Base-by-base conservation (phyloP, 1,140 invertebrate genomes). In the Procambarus virginalis region DNA sequence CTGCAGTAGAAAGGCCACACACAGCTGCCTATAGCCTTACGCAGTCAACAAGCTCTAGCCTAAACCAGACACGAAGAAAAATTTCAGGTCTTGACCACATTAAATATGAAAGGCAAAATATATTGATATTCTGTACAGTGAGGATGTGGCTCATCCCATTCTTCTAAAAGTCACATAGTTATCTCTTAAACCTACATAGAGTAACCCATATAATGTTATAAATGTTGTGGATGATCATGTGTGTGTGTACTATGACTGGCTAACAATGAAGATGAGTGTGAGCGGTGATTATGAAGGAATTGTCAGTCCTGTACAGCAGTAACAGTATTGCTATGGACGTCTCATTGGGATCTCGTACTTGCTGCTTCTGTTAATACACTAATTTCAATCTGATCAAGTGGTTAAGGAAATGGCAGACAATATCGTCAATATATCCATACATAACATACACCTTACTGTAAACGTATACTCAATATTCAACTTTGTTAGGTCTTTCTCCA, bases 311-410 rank as follows among this genome's bases (percentile, higher is more conserved):
- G 80, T 84, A 84, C 80, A 89, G 87, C 81, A 78, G 75, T 64
- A 20, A 55, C 12, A 68, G 79, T 75, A 45, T 78, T n/a, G 55
- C 45, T 78, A 51, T 86, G 76, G 51, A 75, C 82, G 58, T 68
- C 46, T 91, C 86, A 92, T 77, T 89, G 84, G 58, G 91, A 79
- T 89, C 87, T 91, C 51, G 84, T 92, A 34, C 87, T 87, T 10
- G 90, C 90, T 60, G 90, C 87, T 68, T 93, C 93, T 78, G 91
- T 92, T 77, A 93, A 84, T 81, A 93, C 92, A 34, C 92, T 90
- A 80, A 93, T 93, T 89, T 93, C 93, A 88, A 93, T 93, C 93
- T 93, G 90, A 46, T 77, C 14, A 60, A 51, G 17, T 79, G 22
- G 86, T 90, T 84, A 85, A 87, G 68, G 76, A 79, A 84, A 77